Conservation (phyloP, 2,797 vertebrate species). For the Streptopelia turtur region DNA sequence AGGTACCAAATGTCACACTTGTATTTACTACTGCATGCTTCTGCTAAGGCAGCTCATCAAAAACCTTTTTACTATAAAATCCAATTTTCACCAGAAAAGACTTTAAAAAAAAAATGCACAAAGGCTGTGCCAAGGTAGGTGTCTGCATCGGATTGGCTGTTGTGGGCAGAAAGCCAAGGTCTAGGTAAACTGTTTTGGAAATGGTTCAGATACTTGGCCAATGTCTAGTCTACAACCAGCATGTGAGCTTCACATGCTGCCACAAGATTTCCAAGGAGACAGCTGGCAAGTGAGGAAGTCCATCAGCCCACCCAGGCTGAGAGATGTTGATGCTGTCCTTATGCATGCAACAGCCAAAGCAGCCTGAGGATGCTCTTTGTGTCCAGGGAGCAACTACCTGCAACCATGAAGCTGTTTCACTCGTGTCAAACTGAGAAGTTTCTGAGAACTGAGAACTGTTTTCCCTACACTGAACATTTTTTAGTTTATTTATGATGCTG, state of each 20-base stretch:
- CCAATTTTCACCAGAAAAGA: background rate
- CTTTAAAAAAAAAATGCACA: background rate
- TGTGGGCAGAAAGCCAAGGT: background rate
- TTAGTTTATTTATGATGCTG: background rate
- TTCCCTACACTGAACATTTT: background rate
- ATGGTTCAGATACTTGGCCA: background rate
- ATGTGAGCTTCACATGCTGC: background rate
- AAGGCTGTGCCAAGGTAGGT: background rate
- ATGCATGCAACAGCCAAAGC: background rate
- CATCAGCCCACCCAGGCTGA: background rate
- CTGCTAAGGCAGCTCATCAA: background rate
- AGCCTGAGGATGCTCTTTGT: background rate
- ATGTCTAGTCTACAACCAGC: background rate
- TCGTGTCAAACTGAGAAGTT: background rate
- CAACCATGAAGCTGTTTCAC: background rate
- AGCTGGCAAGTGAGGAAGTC: background rate
- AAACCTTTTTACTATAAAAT: background rate
- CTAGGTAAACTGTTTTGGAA: conserved; percentile 23
- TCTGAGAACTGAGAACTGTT: background rate
- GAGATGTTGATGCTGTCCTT: background rate
- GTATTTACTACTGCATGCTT: background rate
- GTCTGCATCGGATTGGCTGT: background rate
- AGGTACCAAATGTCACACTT: background rate
- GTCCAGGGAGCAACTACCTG: background rate
- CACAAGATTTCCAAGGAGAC: background rate